These are phyloP conservation scores for Pocillopora verrucosa DNA, from an alignment of 64 coral and sea anemone genomes.

Conservation along the genomic window DNA sequence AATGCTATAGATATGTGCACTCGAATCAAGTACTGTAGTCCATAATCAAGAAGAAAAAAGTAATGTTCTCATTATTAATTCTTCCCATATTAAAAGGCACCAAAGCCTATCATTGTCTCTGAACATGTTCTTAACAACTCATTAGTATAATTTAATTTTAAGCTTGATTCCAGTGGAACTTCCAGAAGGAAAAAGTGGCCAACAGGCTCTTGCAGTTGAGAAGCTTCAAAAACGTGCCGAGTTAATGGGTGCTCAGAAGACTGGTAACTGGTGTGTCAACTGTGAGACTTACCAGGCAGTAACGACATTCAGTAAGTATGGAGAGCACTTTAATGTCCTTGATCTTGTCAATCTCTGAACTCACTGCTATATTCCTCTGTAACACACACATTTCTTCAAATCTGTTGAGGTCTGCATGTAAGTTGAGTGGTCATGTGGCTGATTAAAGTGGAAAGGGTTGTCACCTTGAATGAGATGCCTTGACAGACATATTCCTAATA, in stretches of 20 bases:
- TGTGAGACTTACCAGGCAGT: conserved; percentile 90
- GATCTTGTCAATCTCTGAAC: neutral
- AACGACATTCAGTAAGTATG: conserved; percentile 46
- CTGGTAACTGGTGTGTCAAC: conserved; percentile 88
- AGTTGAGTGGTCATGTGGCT: too few species aligned
- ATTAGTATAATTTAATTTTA: neutral
- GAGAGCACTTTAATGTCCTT: neutral
- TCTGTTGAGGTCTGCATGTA: too few species aligned
- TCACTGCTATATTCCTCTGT: neutral
- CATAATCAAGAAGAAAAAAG: too few species aligned
- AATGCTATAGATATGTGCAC: too few species aligned
- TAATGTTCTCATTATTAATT: too few species aligned
- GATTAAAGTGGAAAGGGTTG: too few species aligned
- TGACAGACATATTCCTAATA: too few species aligned
- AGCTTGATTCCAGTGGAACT: conserved; percentile 94
- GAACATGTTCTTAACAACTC: neutral
- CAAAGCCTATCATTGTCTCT: too few species aligned
- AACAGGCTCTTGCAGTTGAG: conserved; percentile 69
- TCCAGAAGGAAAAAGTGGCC: conserved; percentile 82
- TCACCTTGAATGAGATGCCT: too few species aligned
- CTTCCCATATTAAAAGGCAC: too few species aligned
- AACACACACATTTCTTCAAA: neutral
- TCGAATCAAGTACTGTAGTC: too few species aligned
- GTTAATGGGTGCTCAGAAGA: conserved; percentile 78
- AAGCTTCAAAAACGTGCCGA: conserved; percentile 82